phyloP scores from a whole-genome alignment of 2,113 vertebrate genomes.

The Damaliscus lunatus region DNA sequence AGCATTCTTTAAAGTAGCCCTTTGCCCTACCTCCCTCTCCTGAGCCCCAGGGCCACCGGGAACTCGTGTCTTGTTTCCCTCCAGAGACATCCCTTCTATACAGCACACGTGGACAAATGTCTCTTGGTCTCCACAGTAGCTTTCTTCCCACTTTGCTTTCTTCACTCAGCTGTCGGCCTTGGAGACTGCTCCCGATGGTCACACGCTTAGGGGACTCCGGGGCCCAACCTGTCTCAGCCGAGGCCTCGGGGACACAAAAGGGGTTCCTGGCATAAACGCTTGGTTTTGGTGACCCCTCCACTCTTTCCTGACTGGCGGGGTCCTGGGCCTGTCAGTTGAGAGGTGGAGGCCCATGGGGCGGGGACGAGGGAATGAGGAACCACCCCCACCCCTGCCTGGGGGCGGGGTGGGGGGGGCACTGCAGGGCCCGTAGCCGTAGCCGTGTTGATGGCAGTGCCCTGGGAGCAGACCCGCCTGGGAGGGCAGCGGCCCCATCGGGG shows the following conservation, averaged over 20 bases:
- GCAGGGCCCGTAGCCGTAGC: constrained; percentile 63
- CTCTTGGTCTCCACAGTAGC: not conserved
- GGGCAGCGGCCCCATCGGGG: not conserved
- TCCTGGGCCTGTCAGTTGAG: constrained; percentile 72
- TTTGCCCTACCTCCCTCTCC: not conserved
- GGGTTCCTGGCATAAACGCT: not conserved
- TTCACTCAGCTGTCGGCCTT: not conserved
- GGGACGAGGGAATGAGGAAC: constrained; percentile 81
- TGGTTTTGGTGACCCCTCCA: not conserved
- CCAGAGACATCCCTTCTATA: not conserved
- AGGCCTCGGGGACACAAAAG: not conserved
- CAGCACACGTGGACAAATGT: not conserved
- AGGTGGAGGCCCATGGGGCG: constrained; percentile 64
- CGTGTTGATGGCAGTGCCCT: constrained; percentile 75
- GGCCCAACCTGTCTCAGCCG: not conserved
- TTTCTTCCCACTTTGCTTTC: not conserved
- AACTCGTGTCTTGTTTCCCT: not conserved
- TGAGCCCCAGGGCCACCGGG: not conserved
- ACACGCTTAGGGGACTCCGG: not conserved
- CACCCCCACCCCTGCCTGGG: not conserved
- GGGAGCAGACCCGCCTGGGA: constrained; percentile 59
- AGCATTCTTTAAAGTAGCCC: not conserved
- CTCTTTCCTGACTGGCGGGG: not conserved
- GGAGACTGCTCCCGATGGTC: not conserved
- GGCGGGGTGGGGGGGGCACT: not conserved